Evolutionary conservation across 2,113 vertebrate species (phyloP), one percentile per base, ranked within the genome.

Genomic region (Indri indri): DNA sequence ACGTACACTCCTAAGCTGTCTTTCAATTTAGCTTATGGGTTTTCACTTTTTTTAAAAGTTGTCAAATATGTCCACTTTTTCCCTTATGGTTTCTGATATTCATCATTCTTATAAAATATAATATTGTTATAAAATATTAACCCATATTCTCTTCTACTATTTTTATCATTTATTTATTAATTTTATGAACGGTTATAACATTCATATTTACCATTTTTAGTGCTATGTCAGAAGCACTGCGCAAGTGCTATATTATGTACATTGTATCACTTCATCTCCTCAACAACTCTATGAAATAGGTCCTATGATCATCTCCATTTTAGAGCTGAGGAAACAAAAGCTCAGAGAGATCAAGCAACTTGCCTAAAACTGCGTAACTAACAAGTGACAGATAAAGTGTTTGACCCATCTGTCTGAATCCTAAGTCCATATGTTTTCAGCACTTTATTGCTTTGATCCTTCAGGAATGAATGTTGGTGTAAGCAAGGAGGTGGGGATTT

Each of bases 31-130:
- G 23, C 63, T 76, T 91, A 71, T 66, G 25, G 37, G 9, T 85
- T 73, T 63, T 59, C 4, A 12, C 6, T 23, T 65, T 79, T 79
- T 85, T 50, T 66, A 59, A 42, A 63, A 87, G n/a, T 30, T 57
- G 16, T 59, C 61, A 81, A 54, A n/a, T 63, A 93, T n/a, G 30
- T 40, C 42, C 11, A 71, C 27, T 81, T 81, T 42, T 91, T 91
- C 34, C 83, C 80, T 91, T 82, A 47, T 40, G 20, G 42, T 76
- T 95, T 93, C 88, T 88, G 20, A 80, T 76, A 10, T 54, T 45
- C 82, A 63, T 84, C 77, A 37, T 95, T 85, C 81, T 54, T 89
- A 90, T 71, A 83, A 76, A 90, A 57, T 61, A 85, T 34, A 90
- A 57, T 54, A 81, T 32, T 84, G 70, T 74, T 52, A 93, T 25